These are phyloP conservation scores for Australoheros facetus DNA, from an alignment of 2,797 vertebrate species.

Conservation along the genomic window DNA sequence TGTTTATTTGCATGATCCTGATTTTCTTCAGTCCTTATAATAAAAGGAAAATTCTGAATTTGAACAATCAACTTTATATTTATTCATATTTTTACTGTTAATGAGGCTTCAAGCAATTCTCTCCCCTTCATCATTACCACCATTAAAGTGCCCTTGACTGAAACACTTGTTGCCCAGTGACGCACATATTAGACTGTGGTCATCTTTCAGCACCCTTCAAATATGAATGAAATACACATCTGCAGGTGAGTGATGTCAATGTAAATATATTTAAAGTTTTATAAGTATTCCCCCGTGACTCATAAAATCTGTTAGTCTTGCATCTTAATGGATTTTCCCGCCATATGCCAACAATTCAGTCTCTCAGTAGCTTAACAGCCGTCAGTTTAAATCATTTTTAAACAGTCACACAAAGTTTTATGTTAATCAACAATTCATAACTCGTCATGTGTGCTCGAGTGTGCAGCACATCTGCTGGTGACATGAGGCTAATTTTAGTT, in stretches of 20 bases:
- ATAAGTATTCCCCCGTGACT: rapidly evolving
- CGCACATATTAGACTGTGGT: background rate
- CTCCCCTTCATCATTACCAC: background rate
- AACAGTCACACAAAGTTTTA: background rate
- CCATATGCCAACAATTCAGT: background rate
- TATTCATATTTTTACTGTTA: background rate
- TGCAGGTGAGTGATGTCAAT: background rate
- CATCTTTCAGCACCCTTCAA: background rate
- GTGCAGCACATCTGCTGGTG: background rate
- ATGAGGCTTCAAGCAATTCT: background rate
- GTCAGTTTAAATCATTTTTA: background rate
- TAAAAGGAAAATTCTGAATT: background rate
- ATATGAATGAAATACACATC: background rate
- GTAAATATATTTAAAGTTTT: background rate
- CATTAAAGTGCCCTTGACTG: background rate
- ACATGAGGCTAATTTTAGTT: background rate
- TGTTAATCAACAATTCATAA: background rate
- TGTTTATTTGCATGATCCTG: background rate
- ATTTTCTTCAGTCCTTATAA: background rate
- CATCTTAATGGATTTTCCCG: background rate
- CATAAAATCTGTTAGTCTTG: background rate
- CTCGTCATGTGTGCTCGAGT: background rate
- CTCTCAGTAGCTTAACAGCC: background rate
- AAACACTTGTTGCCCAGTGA: background rate
- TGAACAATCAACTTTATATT: background rate